Evolutionary conservation across 1,140 invertebrate genomes (phyloP).

Genomic region (Anoplolepis gracilipes): DNA sequence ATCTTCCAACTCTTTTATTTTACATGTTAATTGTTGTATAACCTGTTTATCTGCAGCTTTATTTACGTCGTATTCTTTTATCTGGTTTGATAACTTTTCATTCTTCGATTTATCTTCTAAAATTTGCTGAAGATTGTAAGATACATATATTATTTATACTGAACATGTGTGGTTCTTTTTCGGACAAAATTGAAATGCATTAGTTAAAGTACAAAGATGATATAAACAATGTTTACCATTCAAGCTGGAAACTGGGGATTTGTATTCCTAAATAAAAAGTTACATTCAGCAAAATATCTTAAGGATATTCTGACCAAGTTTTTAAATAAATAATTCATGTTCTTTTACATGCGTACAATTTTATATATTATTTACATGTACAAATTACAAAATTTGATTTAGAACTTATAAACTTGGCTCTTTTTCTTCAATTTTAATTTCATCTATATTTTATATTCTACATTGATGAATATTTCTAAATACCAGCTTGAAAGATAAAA

Average conservation of each 20-base stretch:
- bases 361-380: not conserved
- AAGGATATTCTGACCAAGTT: not conserved
- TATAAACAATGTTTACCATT: not conserved
- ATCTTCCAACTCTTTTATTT: slow-evolving; percentile 70
- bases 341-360: not conserved
- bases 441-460: not conserved
- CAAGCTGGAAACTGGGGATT: not conserved
- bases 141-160: not conserved
- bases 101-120: slow-evolving; percentile 59
- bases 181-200: not conserved
- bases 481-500: slow-evolving; percentile 16
- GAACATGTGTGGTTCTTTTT: not conserved
- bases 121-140: slow-evolving; percentile 64
- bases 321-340: too few relatives aligned
- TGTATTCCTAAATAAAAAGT: not conserved
- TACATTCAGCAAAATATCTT: not conserved
- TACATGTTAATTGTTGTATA: slow-evolving; percentile 74
- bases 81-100: slow-evolving; percentile 34
- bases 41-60: slow-evolving; percentile 71
- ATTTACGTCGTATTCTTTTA: slow-evolving; percentile 63
- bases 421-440: not conserved
- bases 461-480: not conserved
- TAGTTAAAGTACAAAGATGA: not conserved
- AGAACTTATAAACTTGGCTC: too few relatives aligned
- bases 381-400: too few relatives aligned